Conservation (phyloP, 2,888 invertebrate genomes). For the Diaprepes abbreviatus region DNA sequence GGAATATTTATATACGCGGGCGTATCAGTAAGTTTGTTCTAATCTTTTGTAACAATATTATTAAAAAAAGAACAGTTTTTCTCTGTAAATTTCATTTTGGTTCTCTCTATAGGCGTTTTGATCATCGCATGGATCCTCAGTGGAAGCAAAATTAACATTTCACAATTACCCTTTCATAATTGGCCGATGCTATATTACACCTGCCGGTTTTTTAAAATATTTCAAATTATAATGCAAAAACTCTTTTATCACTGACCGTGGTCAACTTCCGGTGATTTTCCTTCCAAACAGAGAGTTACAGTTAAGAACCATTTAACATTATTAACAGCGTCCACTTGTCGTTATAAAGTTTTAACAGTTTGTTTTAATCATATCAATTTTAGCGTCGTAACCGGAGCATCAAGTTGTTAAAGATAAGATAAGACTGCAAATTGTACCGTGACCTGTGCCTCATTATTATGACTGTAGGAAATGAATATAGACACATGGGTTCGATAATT, state of each 20-base stretch:
- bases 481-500: constrained; percentile 1
- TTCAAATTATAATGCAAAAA: no score
- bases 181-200: no score
- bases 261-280: neutral
- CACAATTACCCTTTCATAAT: no score
- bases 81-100: no score
- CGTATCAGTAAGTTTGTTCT: no score
- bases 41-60: no score
- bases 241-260: neutral
- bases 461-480: neutral
- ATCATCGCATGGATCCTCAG: no score
- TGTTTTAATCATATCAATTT: constrained; percentile 1
- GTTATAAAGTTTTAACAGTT: neutral
- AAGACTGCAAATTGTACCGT: neutral
- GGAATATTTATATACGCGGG: no score
- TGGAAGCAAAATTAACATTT: no score
- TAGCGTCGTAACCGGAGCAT: neutral
- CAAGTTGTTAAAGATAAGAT: neutral
- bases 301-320: neutral
- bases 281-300: neutral
- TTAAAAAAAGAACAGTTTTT: no score
- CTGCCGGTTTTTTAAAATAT: no score
- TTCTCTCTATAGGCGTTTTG: no score
- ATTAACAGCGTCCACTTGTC: constrained; percentile 9
- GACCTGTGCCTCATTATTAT: neutral